Base-by-base conservation (phyloP, 2,888 invertebrate genomes). In the Meteorus cinctellus region DNA sequence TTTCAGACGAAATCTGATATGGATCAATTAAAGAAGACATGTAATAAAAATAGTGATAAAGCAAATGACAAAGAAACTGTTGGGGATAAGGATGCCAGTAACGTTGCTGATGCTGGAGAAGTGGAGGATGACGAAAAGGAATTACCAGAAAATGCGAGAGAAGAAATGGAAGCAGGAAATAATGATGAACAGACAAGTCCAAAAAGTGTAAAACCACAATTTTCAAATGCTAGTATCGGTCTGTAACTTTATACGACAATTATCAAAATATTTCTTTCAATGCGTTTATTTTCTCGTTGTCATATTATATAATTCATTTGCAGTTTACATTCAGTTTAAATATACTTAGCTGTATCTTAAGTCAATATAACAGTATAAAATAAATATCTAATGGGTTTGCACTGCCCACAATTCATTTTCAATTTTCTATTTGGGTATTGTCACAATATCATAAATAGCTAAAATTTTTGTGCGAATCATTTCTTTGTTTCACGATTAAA, bases 1-100 rank as follows among this genome's bases (percentile, higher is more conserved):
- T 66, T 83, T 81, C 59, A 89, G 88, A 66, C 83, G 14, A 84
- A 84, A 67, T 82, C 80, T 19, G 86, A 89, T 51, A 59, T 86
- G 16, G 79, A 83, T 4, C 84, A 82, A 62, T 10, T 85, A 16
- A 88, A 87, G 72, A 79, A 80, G 12, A 65, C 34, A 4, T 65
- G 65, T 41, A 65, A 65, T 31, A 63, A 63, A 36, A 36, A n/a
- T 16, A 41, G 2, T 41, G 65, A 12, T 36, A 41, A 31, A 24
- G 29, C 1, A 29, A 36, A 36, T 10, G 65, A 41, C 1, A 41
- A 65, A 65, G 41, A 34, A 4, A 24, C 4, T 41, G 65, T 41
- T 12, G n/a, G 24, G 24, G 24, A 4, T 2, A 31, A 29, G n/a
- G 31, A 72, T 78, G 1, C 79, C 16, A n/a, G n/a, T 65, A 12